Percentiles rank a stretch among this genome's conserved stretches.
Evolutionary conservation across 2,888 invertebrate genomes (phyloP).

Genomic region (Pasiphila rectangulata): DNA sequence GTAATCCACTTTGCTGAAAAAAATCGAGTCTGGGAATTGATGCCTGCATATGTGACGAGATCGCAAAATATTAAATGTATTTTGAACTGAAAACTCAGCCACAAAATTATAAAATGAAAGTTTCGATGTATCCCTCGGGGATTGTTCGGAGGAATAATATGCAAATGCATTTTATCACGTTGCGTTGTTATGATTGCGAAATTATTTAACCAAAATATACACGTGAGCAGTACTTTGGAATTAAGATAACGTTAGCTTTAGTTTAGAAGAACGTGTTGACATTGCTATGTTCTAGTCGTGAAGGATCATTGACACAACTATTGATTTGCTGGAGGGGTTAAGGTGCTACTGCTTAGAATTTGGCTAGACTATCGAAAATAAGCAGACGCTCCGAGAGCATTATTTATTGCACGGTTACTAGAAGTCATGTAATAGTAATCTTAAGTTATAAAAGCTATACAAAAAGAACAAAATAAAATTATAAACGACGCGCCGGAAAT

Average conservation of each 20-base stretch:
- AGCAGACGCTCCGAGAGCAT: no score
- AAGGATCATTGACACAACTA: slow-evolving; percentile 46
- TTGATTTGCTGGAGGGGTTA: slow-evolving; percentile 41
- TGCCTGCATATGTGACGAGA: slow-evolving; percentile 30
- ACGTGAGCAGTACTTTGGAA: not conserved
- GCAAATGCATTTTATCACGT: slow-evolving; percentile 26
- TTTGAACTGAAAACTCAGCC: slow-evolving; percentile 28
- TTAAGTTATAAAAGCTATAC: no score
- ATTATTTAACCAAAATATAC: slow-evolving; percentile 5
- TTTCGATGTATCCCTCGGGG: slow-evolving; percentile 24
- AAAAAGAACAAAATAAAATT: no score
- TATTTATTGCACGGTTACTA: no score
- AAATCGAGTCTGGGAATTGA: slow-evolving; percentile 28
- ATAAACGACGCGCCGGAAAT: slow-evolving; percentile 28
- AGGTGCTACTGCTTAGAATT: slow-evolving; percentile 15
- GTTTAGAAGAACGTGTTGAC: slow-evolving; percentile 33
- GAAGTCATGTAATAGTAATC: not conserved
- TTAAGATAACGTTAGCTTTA: not conserved
- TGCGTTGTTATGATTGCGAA: slow-evolving; percentile 24
- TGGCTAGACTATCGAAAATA: not conserved
- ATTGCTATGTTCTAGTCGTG: slow-evolving; percentile 34
- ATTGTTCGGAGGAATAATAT: slow-evolving; percentile 19
- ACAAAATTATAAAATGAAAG: slow-evolving; percentile 29
- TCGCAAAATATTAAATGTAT: slow-evolving; percentile 32
- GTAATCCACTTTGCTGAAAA: slow-evolving; percentile 30